Conservation (phyloP, 2,888 invertebrate species). For the Megalurothrips usitatus region DNA sequence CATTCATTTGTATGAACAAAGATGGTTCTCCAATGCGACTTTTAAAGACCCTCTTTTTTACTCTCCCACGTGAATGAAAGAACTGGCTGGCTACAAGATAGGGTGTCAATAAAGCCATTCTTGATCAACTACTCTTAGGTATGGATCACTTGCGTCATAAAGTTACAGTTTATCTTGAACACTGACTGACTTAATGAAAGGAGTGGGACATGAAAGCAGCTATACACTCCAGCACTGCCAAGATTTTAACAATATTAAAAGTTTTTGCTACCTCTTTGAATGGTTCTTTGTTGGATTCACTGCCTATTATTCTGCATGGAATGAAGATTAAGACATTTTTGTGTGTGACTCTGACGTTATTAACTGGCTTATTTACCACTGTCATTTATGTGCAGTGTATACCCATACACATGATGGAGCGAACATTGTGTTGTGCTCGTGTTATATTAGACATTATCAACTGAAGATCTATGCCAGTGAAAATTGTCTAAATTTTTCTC, state of each 20-base stretch:
- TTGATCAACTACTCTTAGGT: background rate
- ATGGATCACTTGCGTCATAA: background rate
- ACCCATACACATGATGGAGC: background rate
- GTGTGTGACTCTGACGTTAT: conserved; percentile 7
- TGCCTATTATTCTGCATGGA: conserved; percentile 20
- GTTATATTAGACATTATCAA: too few relatives aligned
- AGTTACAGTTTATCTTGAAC: background rate
- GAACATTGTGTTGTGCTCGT: too few relatives aligned
- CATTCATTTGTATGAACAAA: background rate
- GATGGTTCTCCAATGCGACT: background rate
- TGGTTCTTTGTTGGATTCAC: conserved; percentile 17
- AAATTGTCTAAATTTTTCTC: background rate
- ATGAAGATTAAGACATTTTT: conserved; percentile 5
- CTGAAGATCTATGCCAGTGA: too few relatives aligned
- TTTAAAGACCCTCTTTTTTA: background rate
- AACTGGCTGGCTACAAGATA: background rate
- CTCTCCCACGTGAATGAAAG: background rate
- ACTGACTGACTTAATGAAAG: conserved; percentile 12
- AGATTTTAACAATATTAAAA: conserved; percentile 24
- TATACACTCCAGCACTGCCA: conserved; percentile 22
- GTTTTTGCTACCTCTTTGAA: conserved; percentile 26
- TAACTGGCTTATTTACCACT: conserved; percentile 17
- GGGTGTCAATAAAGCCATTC: background rate
- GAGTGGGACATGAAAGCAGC: background rate
- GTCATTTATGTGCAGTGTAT: conserved; percentile 6